Evolutionary conservation across 2,888 invertebrate species (phyloP).

Genomic region (Tolmerus cingulatus): DNA sequence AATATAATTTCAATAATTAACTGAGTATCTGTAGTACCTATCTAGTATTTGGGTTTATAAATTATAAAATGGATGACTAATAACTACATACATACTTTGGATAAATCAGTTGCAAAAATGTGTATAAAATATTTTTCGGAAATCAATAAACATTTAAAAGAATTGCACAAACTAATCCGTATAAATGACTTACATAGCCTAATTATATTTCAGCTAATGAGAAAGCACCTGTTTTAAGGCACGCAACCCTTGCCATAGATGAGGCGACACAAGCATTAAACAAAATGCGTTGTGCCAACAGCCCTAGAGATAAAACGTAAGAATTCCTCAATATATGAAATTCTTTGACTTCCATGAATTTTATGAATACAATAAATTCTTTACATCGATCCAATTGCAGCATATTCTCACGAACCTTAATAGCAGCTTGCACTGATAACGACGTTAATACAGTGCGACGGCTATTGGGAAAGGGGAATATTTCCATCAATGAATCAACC

Average conservation of each 20-base stretch:
- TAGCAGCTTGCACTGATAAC: conserved; percentile 93
- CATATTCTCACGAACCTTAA: conserved; percentile 74
- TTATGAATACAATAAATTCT: not conserved
- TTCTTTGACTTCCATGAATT: not conserved
- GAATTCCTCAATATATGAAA: conserved; percentile 50
- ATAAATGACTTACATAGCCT: not conserved
- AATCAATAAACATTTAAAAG: not conserved
- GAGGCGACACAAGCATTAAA: conserved; percentile 96
- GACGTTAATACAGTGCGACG: conserved; percentile 93
- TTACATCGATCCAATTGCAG: conserved; percentile 52
- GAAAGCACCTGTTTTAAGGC: conserved; percentile 62
- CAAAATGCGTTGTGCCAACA: conserved; percentile 91
- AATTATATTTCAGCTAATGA: conserved; percentile 56
- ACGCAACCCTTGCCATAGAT: conserved; percentile 86
- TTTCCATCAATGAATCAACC: conserved; percentile 94
- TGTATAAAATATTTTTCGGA: not conserved
- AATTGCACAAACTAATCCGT: not conserved
- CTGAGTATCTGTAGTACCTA: too few species aligned
- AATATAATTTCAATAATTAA: too few species aligned
- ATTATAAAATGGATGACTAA: not conserved
- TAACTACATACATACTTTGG: not conserved
- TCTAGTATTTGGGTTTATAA: too few species aligned
- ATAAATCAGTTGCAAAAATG: not conserved
- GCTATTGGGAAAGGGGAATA: conserved; percentile 86
- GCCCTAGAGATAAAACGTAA: conserved; percentile 70